Evolutionary conservation across 2,113 vertebrate genomes (phyloP).

Genomic region (Gnathonemus echidnorhynchus): DNA sequence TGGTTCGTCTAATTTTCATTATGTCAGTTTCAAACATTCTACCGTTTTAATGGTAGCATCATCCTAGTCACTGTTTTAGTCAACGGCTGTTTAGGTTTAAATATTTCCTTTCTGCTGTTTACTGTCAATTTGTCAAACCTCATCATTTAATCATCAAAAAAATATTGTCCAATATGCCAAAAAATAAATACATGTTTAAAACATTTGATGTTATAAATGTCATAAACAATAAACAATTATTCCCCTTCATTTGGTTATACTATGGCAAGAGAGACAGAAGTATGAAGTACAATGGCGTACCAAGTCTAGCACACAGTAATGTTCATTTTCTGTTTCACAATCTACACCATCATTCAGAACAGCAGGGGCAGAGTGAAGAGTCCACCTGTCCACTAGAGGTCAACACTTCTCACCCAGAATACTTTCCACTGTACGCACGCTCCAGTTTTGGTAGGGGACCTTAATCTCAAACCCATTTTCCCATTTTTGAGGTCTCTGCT

Average conservation of each 20-base stretch:
- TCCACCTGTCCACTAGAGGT: neutral
- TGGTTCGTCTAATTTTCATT: neutral
- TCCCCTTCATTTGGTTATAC: neutral
- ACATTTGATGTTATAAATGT: neutral
- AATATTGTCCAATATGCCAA: neutral
- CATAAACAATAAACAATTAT: neutral
- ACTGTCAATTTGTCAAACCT: neutral
- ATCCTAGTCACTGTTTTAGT: neutral
- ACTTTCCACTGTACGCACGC: neutral
- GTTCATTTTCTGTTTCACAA: neutral
- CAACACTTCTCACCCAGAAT: neutral
- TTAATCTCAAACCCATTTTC: neutral
- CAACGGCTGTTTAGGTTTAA: neutral
- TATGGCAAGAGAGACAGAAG: neutral
- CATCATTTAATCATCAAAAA: neutral
- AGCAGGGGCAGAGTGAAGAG: neutral
- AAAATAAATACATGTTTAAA: neutral
- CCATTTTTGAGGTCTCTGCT: neutral
- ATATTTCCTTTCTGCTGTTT: neutral
- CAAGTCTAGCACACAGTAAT: neutral
- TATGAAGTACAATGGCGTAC: neutral
- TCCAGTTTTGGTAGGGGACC: neutral
- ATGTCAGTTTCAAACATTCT: conserved; percentile 1
- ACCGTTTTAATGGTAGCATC: neutral
- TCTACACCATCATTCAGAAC: neutral